Evolutionary conservation across 2,113 vertebrate species (phyloP), one percentile per base, ranked within the genome.

Genomic region (Clarias batrachus): DNA sequence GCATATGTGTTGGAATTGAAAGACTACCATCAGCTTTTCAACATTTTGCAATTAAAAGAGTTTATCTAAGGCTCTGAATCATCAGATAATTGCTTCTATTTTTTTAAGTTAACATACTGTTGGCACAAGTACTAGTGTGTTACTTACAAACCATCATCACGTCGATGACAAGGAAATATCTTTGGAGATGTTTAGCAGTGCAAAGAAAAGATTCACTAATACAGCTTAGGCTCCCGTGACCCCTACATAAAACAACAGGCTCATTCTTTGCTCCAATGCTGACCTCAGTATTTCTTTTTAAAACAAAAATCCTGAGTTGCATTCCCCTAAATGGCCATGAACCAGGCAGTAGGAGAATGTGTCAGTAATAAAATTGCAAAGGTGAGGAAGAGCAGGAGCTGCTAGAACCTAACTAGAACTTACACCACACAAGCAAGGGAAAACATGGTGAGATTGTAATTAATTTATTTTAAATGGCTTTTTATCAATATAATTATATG

Each of bases 231-330:
- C 93, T 93, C 92, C 91, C 73, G 92, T 92, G 92, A 88, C 91
- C 88, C 90, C 90, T 90, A 66, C 81, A 89, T 90, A 91, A 93
- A 93, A 96, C 94, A 96, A 95, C 93, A 90, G 93, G 87, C 89
- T 94, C 92, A 94, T 95, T 95, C 95, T 94, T 88, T 91, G 87
- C 90, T 90, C 90, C 87, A 48, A 88, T 94, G 95, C 94, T 94
- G 95, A 95, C 94, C 94, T 95, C 93, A 94, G 94, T 94, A 93
- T 95, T 93, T 95, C 92, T 93, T 94, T 94, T 92, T 95, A 92
- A 92, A 92, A 91, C 88, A 90, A 94, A 94, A 94, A 92, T 91
- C 92, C 94, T 89, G 92, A 93, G 94, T 95, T 95, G 94, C 93
- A 94, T 94, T 95, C 91, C 94, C 92, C 91, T 93, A 92, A 94